Percentiles rank a stretch among this genome's conserved stretches.
phyloP scores from a whole-genome alignment of 2,888 invertebrate genomes.

The Hemaris fuciformis region DNA sequence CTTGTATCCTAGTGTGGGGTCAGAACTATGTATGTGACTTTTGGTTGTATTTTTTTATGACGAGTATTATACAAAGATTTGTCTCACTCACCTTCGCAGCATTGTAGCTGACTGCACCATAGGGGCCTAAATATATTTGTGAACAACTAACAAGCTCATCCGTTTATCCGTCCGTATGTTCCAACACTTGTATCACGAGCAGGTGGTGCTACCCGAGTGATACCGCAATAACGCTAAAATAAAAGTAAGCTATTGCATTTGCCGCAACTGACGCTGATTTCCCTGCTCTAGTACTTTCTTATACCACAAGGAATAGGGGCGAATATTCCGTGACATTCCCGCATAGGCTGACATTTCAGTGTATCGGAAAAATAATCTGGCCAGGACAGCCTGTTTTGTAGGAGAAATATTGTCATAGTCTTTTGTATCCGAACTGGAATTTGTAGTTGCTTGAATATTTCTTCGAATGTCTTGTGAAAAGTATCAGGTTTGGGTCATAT shows the following conservation, averaged over 20 bases:
- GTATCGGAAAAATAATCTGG: slow-evolving; percentile 6
- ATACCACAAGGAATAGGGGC: background rate
- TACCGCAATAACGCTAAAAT: slow-evolving; percentile 65
- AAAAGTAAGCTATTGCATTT: slow-evolving; percentile 57
- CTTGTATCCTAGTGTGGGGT: too few species aligned
- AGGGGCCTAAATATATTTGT: background rate
- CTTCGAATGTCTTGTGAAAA: too few species aligned
- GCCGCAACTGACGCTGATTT: slow-evolving; percentile 41
- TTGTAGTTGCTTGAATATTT: background rate
- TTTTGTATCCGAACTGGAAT: background rate
- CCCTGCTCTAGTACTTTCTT: slow-evolving; percentile 14
- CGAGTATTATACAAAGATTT: too few species aligned
- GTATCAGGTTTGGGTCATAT: too few species aligned
- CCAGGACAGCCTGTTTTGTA: background rate
- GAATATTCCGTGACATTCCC: background rate
- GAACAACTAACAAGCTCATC: background rate
- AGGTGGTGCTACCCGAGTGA: slow-evolving; percentile 53
- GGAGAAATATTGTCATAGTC: background rate
- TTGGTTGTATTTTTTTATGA: too few species aligned
- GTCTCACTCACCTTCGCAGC: too few species aligned
- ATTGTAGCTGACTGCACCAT: background rate
- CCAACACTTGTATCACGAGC: slow-evolving; percentile 42
- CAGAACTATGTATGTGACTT: too few species aligned
- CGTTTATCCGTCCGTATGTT: slow-evolving; percentile 19
- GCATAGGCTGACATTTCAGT: slow-evolving; percentile 4